These are phyloP conservation scores for Parazoanthus darwini DNA, from an alignment of 92 coral and sea anemone species.

Conservation along the genomic window DNA sequence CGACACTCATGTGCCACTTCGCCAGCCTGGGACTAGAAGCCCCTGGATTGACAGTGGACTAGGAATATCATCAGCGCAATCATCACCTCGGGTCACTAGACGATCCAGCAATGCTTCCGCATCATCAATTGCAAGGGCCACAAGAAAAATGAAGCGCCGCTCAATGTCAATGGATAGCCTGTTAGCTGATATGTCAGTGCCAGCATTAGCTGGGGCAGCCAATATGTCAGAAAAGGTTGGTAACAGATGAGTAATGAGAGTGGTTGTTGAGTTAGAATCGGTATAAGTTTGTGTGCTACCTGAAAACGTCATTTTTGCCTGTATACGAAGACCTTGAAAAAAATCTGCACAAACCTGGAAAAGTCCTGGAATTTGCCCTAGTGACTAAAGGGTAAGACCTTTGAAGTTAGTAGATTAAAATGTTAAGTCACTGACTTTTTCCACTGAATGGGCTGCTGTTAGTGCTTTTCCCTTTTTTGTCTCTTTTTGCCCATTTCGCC, in stretches of 20 bases:
- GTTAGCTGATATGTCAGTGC: conserved; percentile 47
- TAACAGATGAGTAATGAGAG: background rate
- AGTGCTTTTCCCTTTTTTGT: no score
- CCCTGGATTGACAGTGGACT: conserved; percentile 35
- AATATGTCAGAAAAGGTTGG: conserved; percentile 75
- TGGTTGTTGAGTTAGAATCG: background rate
- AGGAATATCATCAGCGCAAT: conserved; percentile 43
- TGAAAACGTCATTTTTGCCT: no score
- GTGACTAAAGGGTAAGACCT: no score
- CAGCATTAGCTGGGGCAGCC: conserved; percentile 53
- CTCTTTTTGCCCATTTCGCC: background rate
- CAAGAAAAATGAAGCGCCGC: conserved; percentile 43
- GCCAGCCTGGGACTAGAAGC: conserved; percentile 12
- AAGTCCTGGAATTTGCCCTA: no score
- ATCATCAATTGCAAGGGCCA: conserved; percentile 36
- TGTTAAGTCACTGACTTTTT: no score
- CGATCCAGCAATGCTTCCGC: conserved; percentile 52
- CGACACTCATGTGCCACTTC: background rate
- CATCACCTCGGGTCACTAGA: conserved; percentile 53
- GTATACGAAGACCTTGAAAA: background rate
- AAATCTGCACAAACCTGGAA: background rate
- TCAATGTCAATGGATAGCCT: conserved; percentile 69
- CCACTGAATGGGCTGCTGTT: no score
- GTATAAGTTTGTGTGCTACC: no score
- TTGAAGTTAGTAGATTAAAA: no score